Percentiles rank a stretch among this genome's conserved stretches.
Conservation (phyloP, 2,888 invertebrate species). For the Tiliacea citrago region DNA sequence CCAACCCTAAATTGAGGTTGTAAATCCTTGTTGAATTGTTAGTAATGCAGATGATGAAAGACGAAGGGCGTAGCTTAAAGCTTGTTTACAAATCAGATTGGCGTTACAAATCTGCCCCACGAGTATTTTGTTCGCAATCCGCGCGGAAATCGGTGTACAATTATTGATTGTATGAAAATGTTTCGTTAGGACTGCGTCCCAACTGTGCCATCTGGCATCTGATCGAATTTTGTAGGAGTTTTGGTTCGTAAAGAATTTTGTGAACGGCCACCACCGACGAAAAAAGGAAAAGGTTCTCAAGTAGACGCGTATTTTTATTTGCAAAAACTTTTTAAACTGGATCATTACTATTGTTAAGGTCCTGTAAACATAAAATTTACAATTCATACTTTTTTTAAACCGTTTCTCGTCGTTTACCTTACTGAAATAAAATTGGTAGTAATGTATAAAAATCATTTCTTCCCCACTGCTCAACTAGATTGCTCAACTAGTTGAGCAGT, state of each 20-base stretch:
- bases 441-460: no score
- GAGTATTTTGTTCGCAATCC: constrained; percentile 28
- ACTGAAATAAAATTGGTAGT: not conserved
- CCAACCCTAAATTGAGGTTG: constrained; percentile 55
- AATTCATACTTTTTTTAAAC: not conserved
- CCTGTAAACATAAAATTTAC: no score
- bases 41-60: constrained; percentile 22
- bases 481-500: no score
- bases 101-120: constrained; percentile 22
- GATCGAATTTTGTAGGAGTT: not conserved
- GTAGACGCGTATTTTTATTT: not conserved
- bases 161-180: constrained; percentile 40
- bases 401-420: not conserved
- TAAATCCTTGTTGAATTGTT: constrained; percentile 54
- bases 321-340: not conserved
- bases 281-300: no score
- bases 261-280: not conserved
- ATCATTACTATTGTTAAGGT: not conserved
- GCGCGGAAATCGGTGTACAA: constrained; percentile 24
- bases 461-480: no score
- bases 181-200: not conserved
- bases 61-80: not conserved
- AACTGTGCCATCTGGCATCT: not conserved
- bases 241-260: not conserved
- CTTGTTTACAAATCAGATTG: constrained; percentile 36